Evolutionary conservation across 2,113 vertebrate genomes (phyloP).

Genomic region (Electrona antarctica): DNA sequence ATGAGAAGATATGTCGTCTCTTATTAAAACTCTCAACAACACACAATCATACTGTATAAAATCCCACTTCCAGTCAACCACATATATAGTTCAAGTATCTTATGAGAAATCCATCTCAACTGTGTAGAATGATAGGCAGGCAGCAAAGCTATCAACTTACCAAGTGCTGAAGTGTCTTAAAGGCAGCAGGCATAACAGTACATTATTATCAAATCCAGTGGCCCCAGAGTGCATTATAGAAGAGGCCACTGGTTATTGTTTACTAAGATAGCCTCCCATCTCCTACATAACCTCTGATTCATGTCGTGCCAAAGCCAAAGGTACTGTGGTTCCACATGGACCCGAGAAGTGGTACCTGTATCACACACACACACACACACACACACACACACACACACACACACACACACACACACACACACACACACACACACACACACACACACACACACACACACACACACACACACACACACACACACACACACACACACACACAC

Average conservation of each 20-base stretch:
- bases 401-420: background rate
- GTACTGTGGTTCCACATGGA: slow-evolving; percentile 88
- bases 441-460: slow-evolving; percentile 1
- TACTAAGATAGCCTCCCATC: background rate
- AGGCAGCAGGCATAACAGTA: slow-evolving; percentile 29
- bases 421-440: background rate
- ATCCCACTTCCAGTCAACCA: slow-evolving; percentile 49
- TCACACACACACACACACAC: slow-evolving; percentile 1
- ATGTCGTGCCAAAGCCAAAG: slow-evolving; percentile 85
- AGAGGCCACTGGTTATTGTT: slow-evolving; percentile 1
- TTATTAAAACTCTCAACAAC: background rate
- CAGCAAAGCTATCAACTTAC: background rate
- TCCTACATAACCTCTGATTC: slow-evolving; percentile 79
- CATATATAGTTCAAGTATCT: slow-evolving; percentile 55
- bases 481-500: slow-evolving; percentile 1
- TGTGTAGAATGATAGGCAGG: slow-evolving; percentile 21
- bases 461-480: background rate
- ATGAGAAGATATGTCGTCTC: slow-evolving; percentile 12
- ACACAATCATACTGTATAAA: slow-evolving; percentile 9
- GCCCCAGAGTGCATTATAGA: slow-evolving; percentile 22
- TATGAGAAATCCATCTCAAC: slow-evolving; percentile 23
- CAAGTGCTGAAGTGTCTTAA: slow-evolving; percentile 20
- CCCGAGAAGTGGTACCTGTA: slow-evolving; percentile 92
- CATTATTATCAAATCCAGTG: background rate
- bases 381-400: slow-evolving; percentile 2